A percentile compares a stretch with the other conserved stretches of the same genome.
phyloP scores from a whole-genome alignment of 2,888 invertebrate genomes.

The Drosophila rellima region DNA sequence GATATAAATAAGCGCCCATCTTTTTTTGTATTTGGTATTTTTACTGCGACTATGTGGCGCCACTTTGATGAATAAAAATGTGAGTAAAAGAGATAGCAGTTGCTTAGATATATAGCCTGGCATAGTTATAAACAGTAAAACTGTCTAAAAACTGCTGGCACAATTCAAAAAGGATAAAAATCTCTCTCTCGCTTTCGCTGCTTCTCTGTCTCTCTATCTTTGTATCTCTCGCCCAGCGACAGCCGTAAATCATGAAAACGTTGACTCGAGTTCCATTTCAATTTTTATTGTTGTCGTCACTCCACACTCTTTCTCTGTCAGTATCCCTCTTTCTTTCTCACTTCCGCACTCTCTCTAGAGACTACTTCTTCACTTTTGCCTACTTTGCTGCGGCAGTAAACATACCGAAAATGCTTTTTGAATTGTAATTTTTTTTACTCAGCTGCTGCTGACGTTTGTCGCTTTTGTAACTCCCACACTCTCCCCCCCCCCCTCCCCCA shows the following conservation, averaged over 20 bases:
- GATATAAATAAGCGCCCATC: slow-evolving; percentile 71
- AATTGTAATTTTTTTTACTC: slow-evolving; percentile 71
- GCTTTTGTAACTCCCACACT: slow-evolving; percentile 37
- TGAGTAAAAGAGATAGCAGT: neutral
- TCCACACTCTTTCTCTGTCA: neutral
- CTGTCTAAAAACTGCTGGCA: slow-evolving; percentile 72
- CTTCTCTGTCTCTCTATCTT: neutral
- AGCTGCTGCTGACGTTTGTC: slow-evolving; percentile 66
- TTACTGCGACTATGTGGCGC: slow-evolving; percentile 60
- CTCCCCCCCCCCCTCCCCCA: neutral
- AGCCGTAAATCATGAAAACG: slow-evolving; percentile 72
- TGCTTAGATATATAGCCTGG: slow-evolving; percentile 24
- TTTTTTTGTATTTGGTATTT: neutral
- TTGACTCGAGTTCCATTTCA: slow-evolving; percentile 61
- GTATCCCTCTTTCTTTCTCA: neutral
- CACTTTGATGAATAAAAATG: slow-evolving; percentile 53
- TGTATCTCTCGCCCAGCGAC: slow-evolving; percentile 40
- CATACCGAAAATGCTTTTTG: slow-evolving; percentile 81
- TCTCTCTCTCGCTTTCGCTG: slow-evolving; percentile 28
- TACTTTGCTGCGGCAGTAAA: slow-evolving; percentile 73
- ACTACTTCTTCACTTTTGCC: slow-evolving; percentile 49
- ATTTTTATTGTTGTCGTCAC: slow-evolving; percentile 72
- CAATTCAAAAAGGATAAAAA: slow-evolving; percentile 76
- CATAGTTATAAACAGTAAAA: slow-evolving; percentile 78
- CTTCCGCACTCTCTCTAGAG: neutral